Base-by-base conservation (phyloP, 2,888 invertebrate genomes). In the Quadroppia sp. region DNA sequence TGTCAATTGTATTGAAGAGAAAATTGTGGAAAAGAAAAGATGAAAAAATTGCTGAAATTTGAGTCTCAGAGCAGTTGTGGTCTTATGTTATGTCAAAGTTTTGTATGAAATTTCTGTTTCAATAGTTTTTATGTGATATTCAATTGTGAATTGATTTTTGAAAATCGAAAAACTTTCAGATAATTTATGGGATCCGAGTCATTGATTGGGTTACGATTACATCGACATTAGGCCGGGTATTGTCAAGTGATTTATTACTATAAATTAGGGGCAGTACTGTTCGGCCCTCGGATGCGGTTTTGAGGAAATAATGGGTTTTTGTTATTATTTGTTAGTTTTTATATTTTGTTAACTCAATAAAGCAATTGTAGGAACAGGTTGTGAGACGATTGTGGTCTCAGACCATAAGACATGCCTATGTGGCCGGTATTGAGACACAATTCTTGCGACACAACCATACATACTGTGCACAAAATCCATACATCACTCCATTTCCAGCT, bases 241-340 rank as follows among this genome's bases (percentile, higher is more conserved):
- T 59, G 56, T 59, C 11, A 59, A 59, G 25, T 23, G 23, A 28
- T 25, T 25, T 25, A 59, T 25, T 59, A 28, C 56, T 59, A 23
- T 25, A 59, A 59, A 59, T 59, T 59, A 59, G 23, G 56, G 56
- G 56, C 56, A 59, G 56, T 59, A 9, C 56, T 28, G 28, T 50
- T 50, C 50, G 25, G 28, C 23, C 56, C 25, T 15, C 20, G 11
- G 6, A 59, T 59, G 56, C 15, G 56, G 25, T 59, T 59, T 59
- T 50, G 25, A 7, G 56, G 20, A 7, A 59, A 59, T 25, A 25
- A 59, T 59, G 56, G 25, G 56, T 25, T 59, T 25, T 59, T 59
- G 56, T 25, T 20, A 59, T 59, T 25, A 9, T 59, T 59, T 59
- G 56, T 59, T 59, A 25, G 56, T 25, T 59, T 59, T 59, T 59